Percentiles rank a stretch among this genome's conserved stretches.
These are phyloP conservation scores for Ceramica pisi DNA, from an alignment of 2,888 invertebrate genomes.

Conservation along the genomic window DNA sequence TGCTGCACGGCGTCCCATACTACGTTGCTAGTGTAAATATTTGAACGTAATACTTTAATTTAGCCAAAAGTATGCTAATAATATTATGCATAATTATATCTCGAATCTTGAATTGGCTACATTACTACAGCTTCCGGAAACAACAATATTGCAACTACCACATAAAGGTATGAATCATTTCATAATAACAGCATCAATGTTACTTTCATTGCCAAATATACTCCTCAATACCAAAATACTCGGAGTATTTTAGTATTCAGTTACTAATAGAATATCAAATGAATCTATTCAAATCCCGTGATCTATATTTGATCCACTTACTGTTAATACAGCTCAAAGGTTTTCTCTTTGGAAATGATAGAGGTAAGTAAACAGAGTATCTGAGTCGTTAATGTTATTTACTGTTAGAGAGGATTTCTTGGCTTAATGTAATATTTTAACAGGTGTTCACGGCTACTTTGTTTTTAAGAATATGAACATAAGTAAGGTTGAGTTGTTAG, in stretches of 20 bases:
- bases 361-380: slow-evolving; percentile 29
- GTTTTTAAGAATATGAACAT: too few relatives aligned
- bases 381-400: slow-evolving; percentile 26
- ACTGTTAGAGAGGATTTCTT: slow-evolving; percentile 19
- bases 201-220: slow-evolving; percentile 43
- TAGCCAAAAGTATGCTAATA: too few relatives aligned
- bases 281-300: slow-evolving; percentile 31
- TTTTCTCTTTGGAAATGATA: slow-evolving; percentile 8
- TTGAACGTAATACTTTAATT: too few relatives aligned
- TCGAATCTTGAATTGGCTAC: too few relatives aligned
- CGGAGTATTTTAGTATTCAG: slow-evolving; percentile 22
- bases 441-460: background rate
- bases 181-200: background rate
- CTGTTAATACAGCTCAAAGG: slow-evolving; percentile 26
- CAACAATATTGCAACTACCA: too few relatives aligned
- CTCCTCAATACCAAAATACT: slow-evolving; percentile 18
- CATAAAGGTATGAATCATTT: slow-evolving; percentile 18
- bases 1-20: too few relatives aligned
- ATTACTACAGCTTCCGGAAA: too few relatives aligned
- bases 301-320: slow-evolving; percentile 30
- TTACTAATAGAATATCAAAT: slow-evolving; percentile 40
- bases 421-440: background rate
- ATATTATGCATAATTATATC: too few relatives aligned
- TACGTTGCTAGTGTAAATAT: too few relatives aligned
- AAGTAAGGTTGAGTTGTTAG: too few relatives aligned